Conservation (phyloP, 2,113 vertebrate species). For the Hystrix brachyura region DNA sequence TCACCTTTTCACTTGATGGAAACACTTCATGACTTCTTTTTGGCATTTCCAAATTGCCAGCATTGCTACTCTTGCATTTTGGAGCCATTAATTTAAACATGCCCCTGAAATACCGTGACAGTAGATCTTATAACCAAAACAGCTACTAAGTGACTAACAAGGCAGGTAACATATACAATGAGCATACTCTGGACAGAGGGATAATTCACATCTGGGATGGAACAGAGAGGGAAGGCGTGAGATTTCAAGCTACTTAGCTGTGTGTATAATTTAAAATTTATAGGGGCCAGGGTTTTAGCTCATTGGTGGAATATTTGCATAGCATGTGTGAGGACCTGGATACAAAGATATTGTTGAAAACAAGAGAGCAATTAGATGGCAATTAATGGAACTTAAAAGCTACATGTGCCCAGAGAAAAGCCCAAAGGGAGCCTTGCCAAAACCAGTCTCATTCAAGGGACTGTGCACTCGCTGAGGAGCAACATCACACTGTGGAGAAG, state of each 20-base stretch:
- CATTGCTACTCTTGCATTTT: neutral
- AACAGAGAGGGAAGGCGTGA: neutral
- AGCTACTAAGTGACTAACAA: neutral
- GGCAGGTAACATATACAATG: neutral
- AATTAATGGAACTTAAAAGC: neutral
- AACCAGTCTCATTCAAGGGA: neutral
- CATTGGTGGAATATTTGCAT: neutral
- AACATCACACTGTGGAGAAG: neutral
- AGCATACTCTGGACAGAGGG: neutral
- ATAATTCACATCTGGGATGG: neutral
- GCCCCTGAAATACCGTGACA: neutral
- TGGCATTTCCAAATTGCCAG: neutral
- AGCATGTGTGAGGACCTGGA: neutral
- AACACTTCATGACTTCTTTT: neutral
- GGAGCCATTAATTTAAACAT: neutral
- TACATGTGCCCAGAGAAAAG: neutral
- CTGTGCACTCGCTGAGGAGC: neutral
- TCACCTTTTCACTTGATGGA: neutral
- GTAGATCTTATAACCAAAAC: neutral
- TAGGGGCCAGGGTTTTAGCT: neutral
- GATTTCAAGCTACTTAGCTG: neutral
- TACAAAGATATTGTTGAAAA: slow-evolving; percentile 27
- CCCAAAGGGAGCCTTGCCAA: neutral
- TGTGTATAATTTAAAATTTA: slow-evolving; percentile 1
- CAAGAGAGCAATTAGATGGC: neutral